These are phyloP conservation scores for Drosophila limbata DNA, from an alignment of 2,888 invertebrate species.

Conservation along the genomic window DNA sequence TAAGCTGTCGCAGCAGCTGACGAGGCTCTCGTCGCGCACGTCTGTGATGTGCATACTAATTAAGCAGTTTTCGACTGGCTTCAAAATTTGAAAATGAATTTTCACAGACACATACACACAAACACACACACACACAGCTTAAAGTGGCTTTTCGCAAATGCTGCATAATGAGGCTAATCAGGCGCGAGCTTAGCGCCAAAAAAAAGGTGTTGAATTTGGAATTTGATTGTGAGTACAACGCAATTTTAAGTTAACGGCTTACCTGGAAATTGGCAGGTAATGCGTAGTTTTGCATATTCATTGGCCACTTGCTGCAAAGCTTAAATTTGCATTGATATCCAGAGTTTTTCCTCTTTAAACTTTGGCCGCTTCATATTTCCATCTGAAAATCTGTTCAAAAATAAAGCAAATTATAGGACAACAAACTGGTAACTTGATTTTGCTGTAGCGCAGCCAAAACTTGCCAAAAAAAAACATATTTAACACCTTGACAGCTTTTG, in stretches of 20 bases:
- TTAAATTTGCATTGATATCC: not conserved
- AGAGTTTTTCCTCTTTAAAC: not conserved
- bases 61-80: constrained; percentile 39
- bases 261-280: constrained; percentile 19
- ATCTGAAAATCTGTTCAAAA: not conserved
- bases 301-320: not conserved
- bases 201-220: constrained; percentile 24
- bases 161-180: constrained; percentile 78
- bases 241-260: constrained; percentile 24
- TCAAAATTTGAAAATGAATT: constrained; percentile 39
- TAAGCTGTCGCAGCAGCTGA: constrained; percentile 45
- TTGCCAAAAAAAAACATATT: constrained; percentile 18
- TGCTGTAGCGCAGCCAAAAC: constrained; percentile 2
- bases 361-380: not conserved
- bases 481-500: constrained; percentile 33
- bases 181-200: constrained; percentile 53
- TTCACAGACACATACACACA: constrained; percentile 2
- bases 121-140: constrained; percentile 45
- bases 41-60: constrained; percentile 77
- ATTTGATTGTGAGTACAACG: constrained; percentile 31
- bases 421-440: constrained; percentile 29
- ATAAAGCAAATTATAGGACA: constrained; percentile 11
- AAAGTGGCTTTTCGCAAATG: constrained; percentile 69
- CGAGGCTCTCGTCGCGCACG: constrained; percentile 21
- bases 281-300: constrained; percentile 41